Evolutionary conservation across 2,113 vertebrate genomes (phyloP), one percentile per base, ranked within the genome.

Genomic region (Pleuronectes platessa): DNA sequence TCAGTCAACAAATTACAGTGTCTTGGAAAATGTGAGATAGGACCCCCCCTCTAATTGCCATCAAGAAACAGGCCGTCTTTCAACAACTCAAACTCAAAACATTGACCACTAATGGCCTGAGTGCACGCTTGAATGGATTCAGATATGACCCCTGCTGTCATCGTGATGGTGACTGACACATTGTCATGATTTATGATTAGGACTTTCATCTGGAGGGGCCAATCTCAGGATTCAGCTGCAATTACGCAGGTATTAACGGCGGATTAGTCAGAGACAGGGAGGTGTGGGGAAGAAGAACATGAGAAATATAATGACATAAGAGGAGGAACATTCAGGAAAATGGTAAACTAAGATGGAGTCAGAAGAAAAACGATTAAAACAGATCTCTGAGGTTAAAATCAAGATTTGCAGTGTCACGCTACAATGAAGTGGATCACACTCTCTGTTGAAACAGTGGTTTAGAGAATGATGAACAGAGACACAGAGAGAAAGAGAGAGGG

Each of bases 171-270:
- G 53, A 82, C 60, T 68, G 70, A 65, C 61, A 78, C 67, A 65
- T 74, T 78, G 47, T 56, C 60, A 62, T 61, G 60, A 77, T 85
- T 55, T 74, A 63, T 75, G 80, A 87, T 84, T 74, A 85, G 18
- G 31, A 47, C 60, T 79, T 79, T 69, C 23, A 79, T 72, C 68
- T 65, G 56, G 54, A 83, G 80, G 49, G 65, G 40, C 23, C 68
- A 7, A 14, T 74, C 12, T 72, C 6, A 26, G 7, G 63, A 78
- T 71, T 68, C 37, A 45, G 40, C 12, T 60, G 42, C 76, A 84
- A 82, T 87, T 73, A 75, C 51, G 40, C 23, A 0, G 24, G 47
- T 40, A 24, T 21, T 51, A 40, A 74, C 31, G 40, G 9, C 55
- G 60, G 69, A 74, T 79, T 40, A 61, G 42, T 31, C 18, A 55